Percentiles rank a stretch among this genome's conserved stretches.
These are phyloP conservation scores for Timandra comae DNA, from an alignment of 2,888 invertebrate species.

Conservation along the genomic window DNA sequence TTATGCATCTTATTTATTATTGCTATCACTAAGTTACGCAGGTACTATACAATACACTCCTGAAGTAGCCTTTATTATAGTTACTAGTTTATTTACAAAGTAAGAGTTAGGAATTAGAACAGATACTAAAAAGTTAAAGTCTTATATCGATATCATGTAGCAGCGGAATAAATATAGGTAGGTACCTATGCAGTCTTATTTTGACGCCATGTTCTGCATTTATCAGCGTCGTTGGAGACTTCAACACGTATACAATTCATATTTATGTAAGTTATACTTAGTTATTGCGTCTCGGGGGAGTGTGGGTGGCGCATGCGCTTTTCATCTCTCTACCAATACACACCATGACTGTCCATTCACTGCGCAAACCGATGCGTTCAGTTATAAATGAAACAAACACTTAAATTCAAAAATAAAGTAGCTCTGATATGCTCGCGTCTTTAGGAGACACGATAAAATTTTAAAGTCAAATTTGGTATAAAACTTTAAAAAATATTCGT, in stretches of 20 bases:
- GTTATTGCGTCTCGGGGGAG: slow-evolving; percentile 37
- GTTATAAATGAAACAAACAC: slow-evolving; percentile 27
- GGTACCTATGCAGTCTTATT: too few relatives aligned
- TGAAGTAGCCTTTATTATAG: too few relatives aligned
- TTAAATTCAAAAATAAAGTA: slow-evolving; percentile 56
- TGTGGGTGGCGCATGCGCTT: slow-evolving; percentile 68
- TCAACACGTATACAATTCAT: slow-evolving; percentile 28
- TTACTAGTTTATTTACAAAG: too few relatives aligned
- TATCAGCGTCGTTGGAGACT: slow-evolving; percentile 30
- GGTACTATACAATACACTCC: too few relatives aligned
- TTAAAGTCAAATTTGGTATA: slow-evolving; percentile 71
- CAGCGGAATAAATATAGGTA: too few relatives aligned
- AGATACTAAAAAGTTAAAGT: too few relatives aligned
- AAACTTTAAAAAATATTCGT: slow-evolving; percentile 67
- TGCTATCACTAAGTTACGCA: too few relatives aligned
- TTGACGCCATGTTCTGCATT: too few relatives aligned
- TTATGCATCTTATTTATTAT: too few relatives aligned
- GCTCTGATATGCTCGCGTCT: slow-evolving; percentile 43
- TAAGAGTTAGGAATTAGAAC: too few relatives aligned
- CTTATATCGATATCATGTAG: too few relatives aligned
- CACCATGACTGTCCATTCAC: slow-evolving; percentile 51
- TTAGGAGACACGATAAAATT: slow-evolving; percentile 53
- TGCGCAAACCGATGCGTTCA: slow-evolving; percentile 61
- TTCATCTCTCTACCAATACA: slow-evolving; percentile 37
- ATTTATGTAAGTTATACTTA: slow-evolving; percentile 29